A percentile compares a stretch with the other conserved stretches of the same genome.
Conservation (phyloP, 2,113 vertebrate species). For the Irena cyanogastra region DNA sequence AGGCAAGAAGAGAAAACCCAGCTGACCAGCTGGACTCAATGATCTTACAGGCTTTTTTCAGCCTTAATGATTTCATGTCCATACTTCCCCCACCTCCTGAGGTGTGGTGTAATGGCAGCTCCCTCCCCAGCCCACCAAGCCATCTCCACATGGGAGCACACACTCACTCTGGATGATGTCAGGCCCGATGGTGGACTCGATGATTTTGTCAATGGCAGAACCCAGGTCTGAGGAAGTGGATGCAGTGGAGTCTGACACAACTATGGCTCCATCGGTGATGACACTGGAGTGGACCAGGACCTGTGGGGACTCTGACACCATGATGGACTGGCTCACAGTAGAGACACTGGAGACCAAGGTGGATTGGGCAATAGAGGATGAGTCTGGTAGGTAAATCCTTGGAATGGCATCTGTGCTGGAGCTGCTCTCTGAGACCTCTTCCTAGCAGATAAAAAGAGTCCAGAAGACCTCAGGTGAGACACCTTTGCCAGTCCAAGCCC, state of each 20-base stretch:
- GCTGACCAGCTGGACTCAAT: background rate
- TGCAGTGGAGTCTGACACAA: constrained; percentile 86
- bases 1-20: background rate
- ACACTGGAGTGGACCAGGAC: constrained; percentile 90
- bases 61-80: background rate
- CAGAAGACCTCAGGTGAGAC: background rate
- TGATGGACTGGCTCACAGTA: constrained; percentile 82
- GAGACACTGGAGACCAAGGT: constrained; percentile 86
- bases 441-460: constrained; percentile 58
- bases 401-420: constrained; percentile 83
- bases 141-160: fast-evolving
- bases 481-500: background rate
- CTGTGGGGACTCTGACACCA: constrained; percentile 84
- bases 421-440: constrained; percentile 88
- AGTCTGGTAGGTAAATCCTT: constrained; percentile 88
- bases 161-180: constrained; percentile 90
- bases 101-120: background rate
- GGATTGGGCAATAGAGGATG: constrained; percentile 85
- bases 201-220: constrained; percentile 94
- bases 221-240: constrained; percentile 90
- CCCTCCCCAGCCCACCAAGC: background rate
- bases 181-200: constrained; percentile 91
- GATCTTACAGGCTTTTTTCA: background rate
- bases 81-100: fast-evolving
- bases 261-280: constrained; percentile 79